phyloP scores from a whole-genome alignment of 2,797 vertebrate genomes.

The Nasua narica region DNA sequence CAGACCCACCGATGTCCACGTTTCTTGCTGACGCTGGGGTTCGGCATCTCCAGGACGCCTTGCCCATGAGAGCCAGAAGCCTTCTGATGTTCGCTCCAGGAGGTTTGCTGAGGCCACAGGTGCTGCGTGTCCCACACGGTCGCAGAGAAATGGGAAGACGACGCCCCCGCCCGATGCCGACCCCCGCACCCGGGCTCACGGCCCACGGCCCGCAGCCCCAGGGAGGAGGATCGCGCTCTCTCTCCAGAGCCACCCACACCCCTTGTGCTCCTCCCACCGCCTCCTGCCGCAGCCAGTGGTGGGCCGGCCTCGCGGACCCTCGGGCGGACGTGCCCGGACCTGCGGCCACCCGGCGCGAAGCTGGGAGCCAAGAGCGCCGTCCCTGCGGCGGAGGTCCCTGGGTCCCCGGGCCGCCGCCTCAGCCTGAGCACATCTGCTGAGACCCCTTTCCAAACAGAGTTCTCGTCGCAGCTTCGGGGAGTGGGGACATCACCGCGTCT shows the following conservation, averaged over 20 bases:
- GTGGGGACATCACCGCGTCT: not conserved
- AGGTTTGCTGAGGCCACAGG: too few relatives aligned
- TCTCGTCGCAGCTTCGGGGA: not conserved
- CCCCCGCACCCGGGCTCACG: not conserved
- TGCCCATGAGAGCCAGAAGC: too few relatives aligned
- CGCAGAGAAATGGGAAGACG: too few relatives aligned
- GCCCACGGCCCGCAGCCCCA: rapidly evolving
- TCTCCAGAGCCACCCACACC: not conserved
- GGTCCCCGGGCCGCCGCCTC: rapidly evolving
- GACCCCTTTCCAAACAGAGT: not conserved
- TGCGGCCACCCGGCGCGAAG: not conserved
- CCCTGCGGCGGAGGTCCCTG: not conserved
- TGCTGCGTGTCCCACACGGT: too few relatives aligned
- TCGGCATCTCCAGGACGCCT: too few relatives aligned
- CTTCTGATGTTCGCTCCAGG: too few relatives aligned
- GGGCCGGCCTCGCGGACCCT: not conserved
- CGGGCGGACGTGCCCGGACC: not conserved
- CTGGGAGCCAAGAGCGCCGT: not conserved
- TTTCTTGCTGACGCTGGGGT: too few relatives aligned
- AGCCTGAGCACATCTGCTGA: not conserved
- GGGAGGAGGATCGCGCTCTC: rapidly evolving
- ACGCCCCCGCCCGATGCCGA: rapidly evolving
- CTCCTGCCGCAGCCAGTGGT: not conserved
- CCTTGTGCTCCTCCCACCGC: not conserved
- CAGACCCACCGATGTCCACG: too few relatives aligned